Evolutionary conservation across 1,140 invertebrate species (phyloP).

Genomic region (Eupristina koningsbergeri): DNA sequence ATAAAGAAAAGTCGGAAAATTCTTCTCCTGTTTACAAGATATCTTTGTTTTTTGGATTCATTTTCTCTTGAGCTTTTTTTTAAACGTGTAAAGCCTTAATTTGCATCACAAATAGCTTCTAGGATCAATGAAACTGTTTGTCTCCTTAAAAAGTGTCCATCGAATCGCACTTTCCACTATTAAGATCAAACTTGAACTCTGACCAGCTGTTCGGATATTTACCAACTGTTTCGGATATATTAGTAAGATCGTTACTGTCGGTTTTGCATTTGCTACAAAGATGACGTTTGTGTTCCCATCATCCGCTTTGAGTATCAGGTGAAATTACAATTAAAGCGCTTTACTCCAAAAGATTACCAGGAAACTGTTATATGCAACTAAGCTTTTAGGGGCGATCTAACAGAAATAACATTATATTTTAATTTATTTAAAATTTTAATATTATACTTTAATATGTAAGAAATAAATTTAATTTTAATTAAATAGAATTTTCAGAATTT

Average conservation of each 20-base stretch:
- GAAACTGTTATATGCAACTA: background rate
- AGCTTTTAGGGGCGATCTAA: background rate
- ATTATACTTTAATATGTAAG: no score
- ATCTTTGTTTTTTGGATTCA: background rate
- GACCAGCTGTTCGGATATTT: background rate
- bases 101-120: slow-evolving; percentile 35
- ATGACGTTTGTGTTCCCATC: background rate
- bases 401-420: background rate
- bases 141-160: background rate
- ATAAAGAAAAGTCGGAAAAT: no score
- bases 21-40: background rate
- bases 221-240: background rate
- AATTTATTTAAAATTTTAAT: background rate
- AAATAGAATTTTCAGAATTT: no score
- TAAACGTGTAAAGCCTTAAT: background rate
- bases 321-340: background rate
- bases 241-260: background rate
- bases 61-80: no score
- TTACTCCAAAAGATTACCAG: background rate
- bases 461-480: no score
- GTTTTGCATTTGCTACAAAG: slow-evolving; percentile 32
- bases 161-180: slow-evolving; percentile 11
- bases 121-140: slow-evolving; percentile 1
- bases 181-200: slow-evolving; percentile 16
- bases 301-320: background rate